These are phyloP conservation scores for Siniperca undulata DNA, from an alignment of 2,797 vertebrate species.

Conservation along the genomic window DNA sequence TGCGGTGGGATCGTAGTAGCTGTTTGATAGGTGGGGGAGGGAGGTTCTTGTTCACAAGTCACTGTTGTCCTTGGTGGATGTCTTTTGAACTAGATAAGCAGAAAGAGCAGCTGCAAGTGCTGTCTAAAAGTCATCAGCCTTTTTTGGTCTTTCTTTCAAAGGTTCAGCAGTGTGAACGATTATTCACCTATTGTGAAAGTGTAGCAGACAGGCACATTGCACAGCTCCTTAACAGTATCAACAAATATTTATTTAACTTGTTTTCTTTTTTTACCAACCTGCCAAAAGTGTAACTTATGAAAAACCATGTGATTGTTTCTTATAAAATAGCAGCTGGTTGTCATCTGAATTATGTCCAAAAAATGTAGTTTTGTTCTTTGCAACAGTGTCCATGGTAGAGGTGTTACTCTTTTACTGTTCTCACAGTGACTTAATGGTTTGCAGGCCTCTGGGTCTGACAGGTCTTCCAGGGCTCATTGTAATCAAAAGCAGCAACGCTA, in stretches of 20 bases:
- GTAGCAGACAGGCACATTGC: constrained; percentile 11
- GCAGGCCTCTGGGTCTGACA: not conserved
- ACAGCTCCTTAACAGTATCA: not conserved
- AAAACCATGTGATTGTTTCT: not conserved
- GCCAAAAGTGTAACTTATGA: constrained; percentile 3
- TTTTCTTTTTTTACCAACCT: not conserved
- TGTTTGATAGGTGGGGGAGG: constrained; percentile 47
- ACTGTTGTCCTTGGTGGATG: constrained; percentile 58
- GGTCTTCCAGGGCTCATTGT: constrained; percentile 5
- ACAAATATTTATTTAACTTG: not conserved
- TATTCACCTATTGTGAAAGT: constrained; percentile 21
- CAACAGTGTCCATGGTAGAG: not conserved
- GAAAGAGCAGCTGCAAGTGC: constrained; percentile 29
- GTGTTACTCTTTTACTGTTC: not conserved
- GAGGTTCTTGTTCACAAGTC: constrained; percentile 34
- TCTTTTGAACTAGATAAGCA: constrained; percentile 41
- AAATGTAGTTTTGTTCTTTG: constrained; percentile 3
- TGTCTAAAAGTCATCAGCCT: constrained; percentile 12
- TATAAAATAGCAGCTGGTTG: constrained; percentile 8
- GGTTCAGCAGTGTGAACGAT: constrained; percentile 1
- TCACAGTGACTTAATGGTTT: not conserved
- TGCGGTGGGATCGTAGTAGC: constrained; percentile 49
- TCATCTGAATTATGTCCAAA: not conserved
- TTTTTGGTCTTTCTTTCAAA: not conserved
- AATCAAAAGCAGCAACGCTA: constrained; percentile 19